Base-by-base conservation (phyloP, 1,140 invertebrate species). In the Danaus plexippus region DNA sequence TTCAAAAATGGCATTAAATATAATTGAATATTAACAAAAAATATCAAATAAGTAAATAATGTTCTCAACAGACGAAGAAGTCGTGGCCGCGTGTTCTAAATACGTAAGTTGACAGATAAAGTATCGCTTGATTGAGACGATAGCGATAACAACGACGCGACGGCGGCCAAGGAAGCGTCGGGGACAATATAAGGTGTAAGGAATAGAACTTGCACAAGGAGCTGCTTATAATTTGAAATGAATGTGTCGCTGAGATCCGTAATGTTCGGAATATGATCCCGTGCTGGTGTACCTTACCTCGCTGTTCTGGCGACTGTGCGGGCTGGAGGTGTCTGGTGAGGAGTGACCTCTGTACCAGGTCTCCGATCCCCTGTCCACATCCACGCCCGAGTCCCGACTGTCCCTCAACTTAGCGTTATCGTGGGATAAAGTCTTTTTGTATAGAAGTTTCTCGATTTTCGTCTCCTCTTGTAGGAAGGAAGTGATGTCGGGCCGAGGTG, bases 401-500 rank as follows among this genome's bases (percentile, higher is more conserved):
- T 92, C 91, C 32, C 88, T 85, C 68, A 88, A 71, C 72, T 85
- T 87, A 10, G 74, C 82, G 65, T 87, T 86, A 51, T 90, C 89
- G 63, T 90, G 89, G 2, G 89, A 87, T 43, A 90, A 81, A 0
- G 90, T 89, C 69, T 90, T 91, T 63, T 89, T 90, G 68, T 91
- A 91, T 12, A 91, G 88, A 12, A 94, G 88, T 69, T 94, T 93
- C 66, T 94, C 92, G 53, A 95, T 90, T 56, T 94, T 91, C 12
- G 92, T 89, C 75, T 95, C 93, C 69, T 95, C 92, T 69, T 93
- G 92, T 11, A 95, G 84, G 74, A 95, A 91, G 15, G 91, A 90
- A 15, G 91, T 92, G 84, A 95, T 93, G 63, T 95, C 93, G 12
- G 92, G 93, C n/a, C 94, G 92, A 61, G 93, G 93, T 10, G 90